Conservation (phyloP, 2,797 vertebrate genomes). For the Gymnothorax javanicus region DNA sequence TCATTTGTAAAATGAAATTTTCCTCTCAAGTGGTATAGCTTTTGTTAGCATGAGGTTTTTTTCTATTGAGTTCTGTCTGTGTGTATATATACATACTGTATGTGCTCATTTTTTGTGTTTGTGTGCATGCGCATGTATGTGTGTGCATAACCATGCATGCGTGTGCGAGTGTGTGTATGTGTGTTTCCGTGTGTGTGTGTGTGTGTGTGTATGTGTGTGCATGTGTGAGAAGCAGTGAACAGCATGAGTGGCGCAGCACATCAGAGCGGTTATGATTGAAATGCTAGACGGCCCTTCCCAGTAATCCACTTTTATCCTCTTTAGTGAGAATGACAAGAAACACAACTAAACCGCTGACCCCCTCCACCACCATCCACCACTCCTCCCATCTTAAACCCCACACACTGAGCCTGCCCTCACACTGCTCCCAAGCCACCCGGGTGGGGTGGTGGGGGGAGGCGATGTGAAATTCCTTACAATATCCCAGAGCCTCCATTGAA, state of each 20-base stretch:
- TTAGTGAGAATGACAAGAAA: slow-evolving; percentile 54
- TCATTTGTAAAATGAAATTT: too few species aligned
- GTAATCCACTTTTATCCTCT: slow-evolving; percentile 64
- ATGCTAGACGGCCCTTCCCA: slow-evolving; percentile 61
- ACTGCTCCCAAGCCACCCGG: slow-evolving; percentile 1
- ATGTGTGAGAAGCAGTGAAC: slow-evolving; percentile 9
- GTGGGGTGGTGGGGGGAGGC: background rate
- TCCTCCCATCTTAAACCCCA: background rate
- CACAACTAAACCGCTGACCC: background rate
- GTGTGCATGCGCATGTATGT: too few species aligned
- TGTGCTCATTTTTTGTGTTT: too few species aligned
- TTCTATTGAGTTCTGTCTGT: too few species aligned
- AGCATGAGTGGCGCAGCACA: slow-evolving; percentile 55
- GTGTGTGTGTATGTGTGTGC: slow-evolving; percentile 29
- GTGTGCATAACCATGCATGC: background rate
- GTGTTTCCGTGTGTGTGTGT: slow-evolving; percentile 26
- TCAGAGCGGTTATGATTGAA: slow-evolving; percentile 60
- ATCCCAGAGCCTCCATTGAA: slow-evolving; percentile 1
- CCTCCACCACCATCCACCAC: background rate
- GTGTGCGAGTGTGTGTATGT: slow-evolving; percentile 30
- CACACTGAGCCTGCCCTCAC: background rate
- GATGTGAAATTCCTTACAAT: background rate
- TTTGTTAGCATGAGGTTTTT: too few species aligned
- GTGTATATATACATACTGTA: too few species aligned
- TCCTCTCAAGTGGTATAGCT: too few species aligned